Percentiles rank a stretch among this genome's conserved stretches.
Conservation (phyloP, 2,888 invertebrate genomes). For the Orchesellides sinensis region DNA sequence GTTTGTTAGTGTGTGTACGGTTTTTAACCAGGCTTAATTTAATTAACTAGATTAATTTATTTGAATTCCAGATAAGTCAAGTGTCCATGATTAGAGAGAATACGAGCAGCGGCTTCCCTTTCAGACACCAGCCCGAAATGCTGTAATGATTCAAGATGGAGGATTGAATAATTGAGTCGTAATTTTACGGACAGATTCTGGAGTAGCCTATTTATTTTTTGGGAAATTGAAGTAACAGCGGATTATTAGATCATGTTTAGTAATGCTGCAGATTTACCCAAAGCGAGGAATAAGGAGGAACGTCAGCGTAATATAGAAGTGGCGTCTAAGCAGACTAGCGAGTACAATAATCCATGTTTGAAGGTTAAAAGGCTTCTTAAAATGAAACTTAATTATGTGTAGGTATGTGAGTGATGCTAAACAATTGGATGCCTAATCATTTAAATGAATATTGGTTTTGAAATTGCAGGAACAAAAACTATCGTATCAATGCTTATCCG, state of each 20-base stretch:
- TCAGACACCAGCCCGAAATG: too few relatives aligned
- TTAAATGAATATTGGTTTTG: not conserved
- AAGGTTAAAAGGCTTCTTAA: constrained; percentile 42
- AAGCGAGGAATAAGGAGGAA: constrained; percentile 62
- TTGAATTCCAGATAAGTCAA: too few relatives aligned
- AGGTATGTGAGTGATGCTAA: constrained; percentile 5
- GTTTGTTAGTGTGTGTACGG: too few relatives aligned
- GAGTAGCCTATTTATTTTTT: too few relatives aligned
- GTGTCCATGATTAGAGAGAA: too few relatives aligned
- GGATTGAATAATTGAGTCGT: too few relatives aligned
- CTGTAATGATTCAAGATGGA: too few relatives aligned
- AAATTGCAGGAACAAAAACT: constrained; percentile 84
- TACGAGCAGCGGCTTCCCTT: too few relatives aligned
- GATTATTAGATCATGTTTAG: constrained; percentile 64
- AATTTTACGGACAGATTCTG: too few relatives aligned
- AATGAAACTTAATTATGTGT: not conserved
- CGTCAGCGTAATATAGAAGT: constrained; percentile 55
- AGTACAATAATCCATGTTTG: constrained; percentile 70
- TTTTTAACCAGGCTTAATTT: too few relatives aligned
- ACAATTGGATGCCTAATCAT: not conserved
- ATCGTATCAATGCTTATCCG: constrained; percentile 85
- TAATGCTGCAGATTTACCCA: constrained; percentile 68
- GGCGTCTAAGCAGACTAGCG: constrained; percentile 62
- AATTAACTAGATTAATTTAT: too few relatives aligned
- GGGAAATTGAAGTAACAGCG: too few relatives aligned